Base-by-base conservation (phyloP, 2,113 vertebrate species). In the Suricata suricatta region DNA sequence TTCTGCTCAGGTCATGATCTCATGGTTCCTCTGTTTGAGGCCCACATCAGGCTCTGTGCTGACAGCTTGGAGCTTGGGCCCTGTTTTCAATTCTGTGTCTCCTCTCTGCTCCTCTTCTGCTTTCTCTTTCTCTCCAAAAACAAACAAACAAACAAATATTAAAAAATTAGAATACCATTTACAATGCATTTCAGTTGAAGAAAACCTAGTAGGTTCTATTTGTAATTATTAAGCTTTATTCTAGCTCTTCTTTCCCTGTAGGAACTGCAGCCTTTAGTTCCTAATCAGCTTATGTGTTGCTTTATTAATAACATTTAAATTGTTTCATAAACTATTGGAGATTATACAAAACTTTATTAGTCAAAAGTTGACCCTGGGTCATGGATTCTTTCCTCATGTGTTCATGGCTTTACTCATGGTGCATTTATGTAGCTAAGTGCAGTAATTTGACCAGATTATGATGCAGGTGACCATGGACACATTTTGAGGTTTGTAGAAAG, bases 221-320 rank as follows among this genome's bases (percentile, higher is more conserved):
- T 35, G 29, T 93, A 85, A 86, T 87, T 92, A 86, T 87, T 92
- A 87, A 68, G 76, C 68, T 95, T 89, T 63, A 27, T 60, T 16
- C 11, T n/a, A 74, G 29, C 9, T 87, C 29, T 64, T 77, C 33
- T 76, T 81, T 92, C 83, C 17, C 60, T 38, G 2, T 47, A 77
- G n/a, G 35, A 25, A 50, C 5, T 17, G 38, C 19, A 77, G 10
- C 19, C 29, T 87, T 90, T 79, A 52, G 23, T 79, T 10, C 71
- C 47, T 94, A n/a, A 76, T 90, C 79, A 95, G 33, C 12, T 81
- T 92, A 33, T 64, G 29, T 74, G 23, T 31, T 64, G 84, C 29
- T 92, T 93, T 95, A 90, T 52, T 92, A 27, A 52, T 88, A 92
- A 71, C 33, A 79, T 74, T 83, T 84, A 93, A 66, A 77, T 74